A percentile compares a stretch with the other conserved stretches of the same genome.
Evolutionary conservation across 1,140 invertebrate genomes (phyloP).

Genomic region (Heliconius congener): DNA sequence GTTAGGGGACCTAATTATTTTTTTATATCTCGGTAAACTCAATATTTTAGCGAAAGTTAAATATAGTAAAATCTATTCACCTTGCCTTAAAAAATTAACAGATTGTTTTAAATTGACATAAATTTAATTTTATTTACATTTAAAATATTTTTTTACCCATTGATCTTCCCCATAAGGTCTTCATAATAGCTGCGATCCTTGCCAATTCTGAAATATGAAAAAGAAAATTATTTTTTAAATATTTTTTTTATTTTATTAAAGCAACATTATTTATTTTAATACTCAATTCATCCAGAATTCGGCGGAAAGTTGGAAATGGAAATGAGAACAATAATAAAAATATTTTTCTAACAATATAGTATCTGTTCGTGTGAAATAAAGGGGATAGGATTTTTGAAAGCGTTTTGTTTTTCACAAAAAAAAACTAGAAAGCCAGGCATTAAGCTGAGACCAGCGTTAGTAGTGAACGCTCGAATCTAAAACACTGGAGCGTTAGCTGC

Average conservation of each 20-base stretch:
- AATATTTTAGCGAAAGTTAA: too few relatives aligned
- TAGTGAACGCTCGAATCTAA: not conserved
- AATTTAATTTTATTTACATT: not conserved
- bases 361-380: not conserved
- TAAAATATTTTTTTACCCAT: conserved; percentile 82
- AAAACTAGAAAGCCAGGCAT: conserved; percentile 1
- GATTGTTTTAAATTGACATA: too few relatives aligned
- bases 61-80: too few relatives aligned
- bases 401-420: not conserved
- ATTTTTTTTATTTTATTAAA: not conserved
- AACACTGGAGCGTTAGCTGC: not conserved
- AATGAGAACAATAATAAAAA: too few relatives aligned
- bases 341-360: not conserved
- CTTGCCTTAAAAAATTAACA: too few relatives aligned
- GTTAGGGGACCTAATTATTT: too few relatives aligned
- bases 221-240: not conserved
- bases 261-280: not conserved
- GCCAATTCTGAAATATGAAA: conserved; percentile 83
- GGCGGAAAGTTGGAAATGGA: too few relatives aligned
- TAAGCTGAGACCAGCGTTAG: conserved; percentile 10
- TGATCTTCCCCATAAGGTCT: conserved; percentile 84
- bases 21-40: too few relatives aligned
- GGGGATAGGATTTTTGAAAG: not conserved
- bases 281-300: too few relatives aligned
- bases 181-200: conserved; percentile 84